A percentile compares a stretch with the other conserved stretches of the same genome.
phyloP scores from a whole-genome alignment of 2,888 invertebrate genomes.

The Lasioglossum zephyrum region DNA sequence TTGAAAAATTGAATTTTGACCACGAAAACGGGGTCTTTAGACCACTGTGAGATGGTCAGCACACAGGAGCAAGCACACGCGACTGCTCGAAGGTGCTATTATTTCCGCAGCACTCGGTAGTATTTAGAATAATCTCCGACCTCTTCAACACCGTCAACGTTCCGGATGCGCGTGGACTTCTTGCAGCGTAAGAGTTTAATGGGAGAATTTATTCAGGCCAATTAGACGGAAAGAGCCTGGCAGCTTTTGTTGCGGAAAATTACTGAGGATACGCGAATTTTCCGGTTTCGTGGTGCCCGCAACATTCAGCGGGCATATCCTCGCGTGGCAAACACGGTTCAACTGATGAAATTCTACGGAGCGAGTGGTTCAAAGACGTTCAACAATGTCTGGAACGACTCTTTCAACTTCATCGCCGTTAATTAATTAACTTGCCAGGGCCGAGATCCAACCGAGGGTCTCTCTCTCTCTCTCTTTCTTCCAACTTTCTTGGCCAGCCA shows the following conservation, averaged over 20 bases:
- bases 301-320: not conserved
- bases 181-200: not conserved
- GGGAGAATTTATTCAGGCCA: not conserved
- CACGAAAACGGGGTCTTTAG: no score
- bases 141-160: not conserved
- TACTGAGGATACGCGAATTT: not conserved
- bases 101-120: not conserved
- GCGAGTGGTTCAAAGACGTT: constrained; percentile 12
- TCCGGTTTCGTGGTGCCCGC: not conserved
- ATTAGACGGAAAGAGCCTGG: constrained; percentile 9
- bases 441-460: not conserved
- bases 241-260: not conserved
- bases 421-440: constrained; percentile 49
- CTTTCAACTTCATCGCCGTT: constrained; percentile 22
- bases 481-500: not conserved
- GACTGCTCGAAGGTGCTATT: not conserved
- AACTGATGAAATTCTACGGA: constrained; percentile 16
- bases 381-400: constrained; percentile 32
- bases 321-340: not conserved
- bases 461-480: not conserved
- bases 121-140: not conserved
- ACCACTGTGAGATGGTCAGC: no score
- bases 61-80: not conserved
- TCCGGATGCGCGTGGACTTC: not conserved
- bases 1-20: no score